Evolutionary conservation across 2,888 invertebrate genomes (phyloP).

Genomic region (Argynnis bischoffii): DNA sequence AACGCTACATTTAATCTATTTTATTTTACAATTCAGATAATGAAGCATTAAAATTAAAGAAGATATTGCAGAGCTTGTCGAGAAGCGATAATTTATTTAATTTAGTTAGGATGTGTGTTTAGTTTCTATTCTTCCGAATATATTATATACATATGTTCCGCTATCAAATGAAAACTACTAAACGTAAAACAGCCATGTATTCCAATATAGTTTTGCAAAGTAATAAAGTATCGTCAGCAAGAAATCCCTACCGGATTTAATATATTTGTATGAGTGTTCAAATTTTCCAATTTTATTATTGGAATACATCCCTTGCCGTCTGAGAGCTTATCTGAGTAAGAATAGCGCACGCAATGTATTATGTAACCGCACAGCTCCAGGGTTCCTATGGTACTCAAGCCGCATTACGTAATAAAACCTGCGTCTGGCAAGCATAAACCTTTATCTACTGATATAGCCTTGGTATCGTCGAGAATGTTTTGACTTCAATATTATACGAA

Average conservation of each 20-base stretch:
- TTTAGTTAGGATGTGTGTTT: no score
- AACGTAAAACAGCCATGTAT: no score
- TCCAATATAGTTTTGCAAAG: no score
- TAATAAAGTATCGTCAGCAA: not conserved
- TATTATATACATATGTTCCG: no score
- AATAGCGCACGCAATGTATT: conserved; percentile 62
- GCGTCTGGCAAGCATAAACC: conserved; percentile 47
- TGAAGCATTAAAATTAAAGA: no score
- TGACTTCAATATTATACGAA: conserved; percentile 32
- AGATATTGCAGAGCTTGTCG: no score
- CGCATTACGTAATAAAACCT: conserved; percentile 57
- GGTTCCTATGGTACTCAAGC: conserved; percentile 46
- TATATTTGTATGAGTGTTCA: conserved; percentile 14
- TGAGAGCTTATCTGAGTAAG: conserved; percentile 53
- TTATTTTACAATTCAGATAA: no score
- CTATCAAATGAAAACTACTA: no score
- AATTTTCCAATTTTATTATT: conserved; percentile 25
- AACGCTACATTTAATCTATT: no score
- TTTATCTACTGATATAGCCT: conserved; percentile 39
- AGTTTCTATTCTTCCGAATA: no score
- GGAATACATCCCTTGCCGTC: conserved; percentile 56
- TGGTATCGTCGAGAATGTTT: conserved; percentile 36
- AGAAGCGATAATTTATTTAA: no score
- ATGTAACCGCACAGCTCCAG: conserved; percentile 50
- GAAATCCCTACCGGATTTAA: not conserved